Evolutionary conservation across 1,140 invertebrate genomes (phyloP).

Genomic region (Ridgeia piscesae): DNA sequence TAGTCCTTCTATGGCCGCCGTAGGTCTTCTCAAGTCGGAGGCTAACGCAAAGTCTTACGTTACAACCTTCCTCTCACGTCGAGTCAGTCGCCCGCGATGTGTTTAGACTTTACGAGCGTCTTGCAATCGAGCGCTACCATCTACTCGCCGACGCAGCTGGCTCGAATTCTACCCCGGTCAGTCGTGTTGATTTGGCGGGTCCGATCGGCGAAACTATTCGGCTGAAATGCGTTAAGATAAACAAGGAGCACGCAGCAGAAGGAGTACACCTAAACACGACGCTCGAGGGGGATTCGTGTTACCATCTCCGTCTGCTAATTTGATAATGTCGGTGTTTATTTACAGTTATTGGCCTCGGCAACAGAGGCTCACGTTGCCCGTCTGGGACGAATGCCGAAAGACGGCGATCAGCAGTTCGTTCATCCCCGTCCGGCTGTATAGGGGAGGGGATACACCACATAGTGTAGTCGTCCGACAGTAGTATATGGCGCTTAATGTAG

Average conservation of each 20-base stretch:
- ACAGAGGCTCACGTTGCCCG: not conserved
- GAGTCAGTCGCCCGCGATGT: not conserved
- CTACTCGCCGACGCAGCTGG: not conserved
- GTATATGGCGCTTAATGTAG: too few species aligned
- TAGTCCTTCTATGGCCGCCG: too few species aligned
- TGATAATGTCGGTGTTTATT: conserved; percentile 6
- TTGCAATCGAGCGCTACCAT: not conserved
- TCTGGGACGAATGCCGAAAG: not conserved
- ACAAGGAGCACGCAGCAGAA: not conserved
- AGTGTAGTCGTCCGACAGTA: too few species aligned
- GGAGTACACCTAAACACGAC: not conserved
- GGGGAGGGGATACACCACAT: too few species aligned
- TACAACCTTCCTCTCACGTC: not conserved
- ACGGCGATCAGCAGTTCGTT: not conserved
- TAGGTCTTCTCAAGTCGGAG: too few species aligned
- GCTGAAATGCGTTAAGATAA: not conserved
- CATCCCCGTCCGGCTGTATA: not conserved
- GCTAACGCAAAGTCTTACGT: not conserved
- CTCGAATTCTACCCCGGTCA: not conserved
- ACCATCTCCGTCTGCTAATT: not conserved
- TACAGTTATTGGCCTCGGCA: not conserved
- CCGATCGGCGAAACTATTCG: not conserved
- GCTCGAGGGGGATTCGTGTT: not conserved
- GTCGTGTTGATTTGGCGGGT: not conserved
- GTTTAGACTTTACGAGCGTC: not conserved